Base-by-base conservation (phyloP, 2,113 vertebrate species). In the Hemiprocne comata region DNA sequence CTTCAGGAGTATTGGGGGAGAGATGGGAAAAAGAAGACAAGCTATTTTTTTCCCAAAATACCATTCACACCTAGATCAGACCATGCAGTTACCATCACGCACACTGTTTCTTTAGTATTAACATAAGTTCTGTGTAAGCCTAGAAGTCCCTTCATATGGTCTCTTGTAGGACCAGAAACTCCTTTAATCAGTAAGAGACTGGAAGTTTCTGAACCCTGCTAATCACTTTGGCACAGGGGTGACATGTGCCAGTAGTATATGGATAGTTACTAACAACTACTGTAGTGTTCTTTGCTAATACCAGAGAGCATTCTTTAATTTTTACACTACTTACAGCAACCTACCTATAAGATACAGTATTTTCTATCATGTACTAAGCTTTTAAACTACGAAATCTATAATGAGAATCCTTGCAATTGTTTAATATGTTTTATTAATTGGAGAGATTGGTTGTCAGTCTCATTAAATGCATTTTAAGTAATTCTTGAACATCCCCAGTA, bases 201-300 rank as follows among this genome's bases (percentile, higher is more conserved):
- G 29, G 34, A 48, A 28, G 33, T n/a, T 65, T 58, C 34, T 65
- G 74, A 75, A 23, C 19, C 25, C 10, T 73, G 1, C n/a, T 38
- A 14, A 38, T 44, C 29, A 10, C 61, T 81, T 48, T 33, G n/a
- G n/a, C n/a, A n/a, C n/a, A n/a, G n/a, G n/a, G n/a, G 44, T 19
- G 8, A 7, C 6, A 4, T 2, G 0, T 15, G 46, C 10, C 40
- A 61, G 2, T 13, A 0, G 1, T 29, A 3, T 5, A 28, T 17
- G 16, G 31, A 31, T 3, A 51, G 10, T 62, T 70, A 17, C 17
- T 80, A 31, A 29, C 20, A 17, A 1, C 26, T 17, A 0, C 62
- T 75, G 62, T 10, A 38, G 13, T 23, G 55, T 26, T 51, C 51
- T 71, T 46, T 79, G 29, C 42, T 40, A 7, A 26, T 17, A 11